A percentile compares a stretch with the other conserved stretches of the same genome.
Evolutionary conservation across 2,888 invertebrate genomes (phyloP).

Genomic region (Pyrrhia umbra): DNA sequence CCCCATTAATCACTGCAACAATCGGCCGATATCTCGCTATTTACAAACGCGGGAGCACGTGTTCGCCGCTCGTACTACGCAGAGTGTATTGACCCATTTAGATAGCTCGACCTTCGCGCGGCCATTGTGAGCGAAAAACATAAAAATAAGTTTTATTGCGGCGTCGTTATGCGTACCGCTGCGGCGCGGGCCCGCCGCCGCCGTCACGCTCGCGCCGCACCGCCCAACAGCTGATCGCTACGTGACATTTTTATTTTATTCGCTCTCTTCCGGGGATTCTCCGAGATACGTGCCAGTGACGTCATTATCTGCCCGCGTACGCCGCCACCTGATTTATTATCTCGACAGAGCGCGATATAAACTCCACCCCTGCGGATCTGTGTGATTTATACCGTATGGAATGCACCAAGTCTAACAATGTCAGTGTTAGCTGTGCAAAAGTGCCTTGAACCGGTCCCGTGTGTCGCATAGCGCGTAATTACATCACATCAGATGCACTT

Average conservation of each 20-base stretch:
- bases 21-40: constrained; percentile 91
- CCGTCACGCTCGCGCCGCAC: constrained; percentile 81
- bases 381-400: constrained; percentile 74
- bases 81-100: constrained; percentile 91
- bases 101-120: constrained; percentile 90
- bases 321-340: constrained; percentile 86
- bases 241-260: constrained; percentile 91
- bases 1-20: constrained; percentile 90
- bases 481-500: constrained; percentile 62
- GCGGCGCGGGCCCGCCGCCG: constrained; percentile 76
- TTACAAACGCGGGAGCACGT: constrained; percentile 90
- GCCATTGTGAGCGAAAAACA: constrained; percentile 91
- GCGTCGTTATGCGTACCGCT: constrained; percentile 89
- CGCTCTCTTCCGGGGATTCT: constrained; percentile 89
- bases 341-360: constrained; percentile 77
- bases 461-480: constrained; percentile 38
- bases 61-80: constrained; percentile 88
- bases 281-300: constrained; percentile 89
- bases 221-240: constrained; percentile 90
- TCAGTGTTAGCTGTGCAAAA: constrained; percentile 72
- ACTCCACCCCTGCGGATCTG: constrained; percentile 74
- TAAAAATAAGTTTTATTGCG: constrained; percentile 91
- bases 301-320: constrained; percentile 86
- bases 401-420: constrained; percentile 70
- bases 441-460: constrained; percentile 62